These are phyloP conservation scores for Saguinus midas DNA, from an alignment of 2,113 vertebrate species.

Conservation along the genomic window DNA sequence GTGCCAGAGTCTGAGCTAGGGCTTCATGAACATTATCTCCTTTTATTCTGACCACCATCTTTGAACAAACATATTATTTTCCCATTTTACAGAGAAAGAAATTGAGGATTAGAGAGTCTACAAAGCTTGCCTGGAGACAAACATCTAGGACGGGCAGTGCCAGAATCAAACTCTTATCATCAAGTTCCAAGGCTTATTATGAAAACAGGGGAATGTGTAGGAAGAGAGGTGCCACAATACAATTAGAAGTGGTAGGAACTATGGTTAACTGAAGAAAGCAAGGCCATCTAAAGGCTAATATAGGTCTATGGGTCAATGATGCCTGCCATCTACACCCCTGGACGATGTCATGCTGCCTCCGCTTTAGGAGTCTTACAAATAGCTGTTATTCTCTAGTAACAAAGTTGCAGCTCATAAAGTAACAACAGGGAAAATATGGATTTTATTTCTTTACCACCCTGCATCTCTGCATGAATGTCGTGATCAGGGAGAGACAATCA, in stretches of 20 bases:
- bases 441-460: background rate
- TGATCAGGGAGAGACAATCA: background rate
- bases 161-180: background rate
- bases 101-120: background rate
- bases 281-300: background rate
- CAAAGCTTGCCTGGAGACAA: background rate
- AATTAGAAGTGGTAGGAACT: background rate
- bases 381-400: background rate
- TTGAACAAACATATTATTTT: background rate
- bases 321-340: background rate
- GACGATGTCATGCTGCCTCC: background rate
- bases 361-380: background rate
- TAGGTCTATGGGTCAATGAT: background rate
- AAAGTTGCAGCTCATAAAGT: background rate
- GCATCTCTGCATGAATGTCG: background rate
- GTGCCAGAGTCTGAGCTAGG: background rate
- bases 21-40: background rate
- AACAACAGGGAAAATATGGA: background rate
- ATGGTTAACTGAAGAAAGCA: background rate
- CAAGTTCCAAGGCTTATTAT: background rate
- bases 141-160: background rate
- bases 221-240: background rate
- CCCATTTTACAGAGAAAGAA: slow-evolving; percentile 20
- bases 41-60: background rate
- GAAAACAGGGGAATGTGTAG: background rate